Evolutionary conservation across 1,140 invertebrate genomes (phyloP).

Genomic region (Megalopta genalis): DNA sequence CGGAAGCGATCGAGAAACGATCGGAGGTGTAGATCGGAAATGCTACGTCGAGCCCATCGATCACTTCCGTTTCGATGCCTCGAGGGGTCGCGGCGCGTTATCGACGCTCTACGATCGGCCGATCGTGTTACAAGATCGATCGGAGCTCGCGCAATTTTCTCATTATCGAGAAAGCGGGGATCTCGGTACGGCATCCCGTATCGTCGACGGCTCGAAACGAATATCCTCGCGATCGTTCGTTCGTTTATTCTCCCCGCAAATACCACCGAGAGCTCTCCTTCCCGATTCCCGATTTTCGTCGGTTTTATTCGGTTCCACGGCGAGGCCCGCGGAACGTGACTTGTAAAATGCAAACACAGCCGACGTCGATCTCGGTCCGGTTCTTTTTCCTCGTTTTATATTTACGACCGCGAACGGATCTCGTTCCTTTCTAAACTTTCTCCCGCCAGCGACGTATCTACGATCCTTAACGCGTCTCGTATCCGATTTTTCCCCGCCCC

Average conservation of each 20-base stretch:
- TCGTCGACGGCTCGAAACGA: background rate
- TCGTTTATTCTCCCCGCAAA: background rate
- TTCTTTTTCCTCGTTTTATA: constrained; percentile 35
- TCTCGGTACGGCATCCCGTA: background rate
- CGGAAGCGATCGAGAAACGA: constrained; percentile 29
- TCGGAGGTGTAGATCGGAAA: constrained; percentile 38
- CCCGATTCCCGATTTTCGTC: no score
- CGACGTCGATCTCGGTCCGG: constrained; percentile 5
- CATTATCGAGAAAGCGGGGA: constrained; percentile 47
- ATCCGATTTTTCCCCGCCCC: constrained; percentile 1
- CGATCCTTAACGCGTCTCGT: constrained; percentile 35
- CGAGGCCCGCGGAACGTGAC: constrained; percentile 18
- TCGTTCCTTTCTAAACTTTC: constrained; percentile 50
- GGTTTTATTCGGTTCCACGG: background rate
- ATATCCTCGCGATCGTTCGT: background rate
- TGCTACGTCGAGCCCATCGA: constrained; percentile 29
- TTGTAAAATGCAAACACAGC: constrained; percentile 20
- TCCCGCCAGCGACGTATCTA: constrained; percentile 27
- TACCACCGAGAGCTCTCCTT: background rate
- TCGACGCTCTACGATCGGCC: constrained; percentile 42
- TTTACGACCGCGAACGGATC: constrained; percentile 37
- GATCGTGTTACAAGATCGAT: constrained; percentile 51
- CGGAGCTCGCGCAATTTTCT: constrained; percentile 43
- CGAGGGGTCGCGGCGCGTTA: constrained; percentile 23
- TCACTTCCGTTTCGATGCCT: constrained; percentile 44